phyloP scores from a whole-genome alignment of 2,888 invertebrate genomes.

The Pediacus dermestoides region DNA sequence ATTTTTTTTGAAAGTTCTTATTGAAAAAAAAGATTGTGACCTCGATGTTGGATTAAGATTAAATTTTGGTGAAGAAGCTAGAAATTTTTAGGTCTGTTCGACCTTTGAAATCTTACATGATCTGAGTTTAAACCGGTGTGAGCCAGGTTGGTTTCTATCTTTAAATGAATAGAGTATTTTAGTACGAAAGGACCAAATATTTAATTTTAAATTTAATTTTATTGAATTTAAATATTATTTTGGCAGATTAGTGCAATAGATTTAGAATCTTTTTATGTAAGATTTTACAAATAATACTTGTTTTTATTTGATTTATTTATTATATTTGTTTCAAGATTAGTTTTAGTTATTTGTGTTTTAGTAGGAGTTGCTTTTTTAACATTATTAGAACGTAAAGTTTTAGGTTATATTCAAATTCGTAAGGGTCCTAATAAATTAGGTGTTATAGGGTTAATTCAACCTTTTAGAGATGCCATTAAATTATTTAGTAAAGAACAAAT shows the following conservation, averaged over 20 bases:
- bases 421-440: constrained; percentile 72
- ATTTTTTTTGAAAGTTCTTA: constrained; percentile 72
- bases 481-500: constrained; percentile 66
- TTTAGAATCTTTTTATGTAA: constrained; percentile 66
- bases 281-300: constrained; percentile 57
- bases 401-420: constrained; percentile 70
- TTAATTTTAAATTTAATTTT: constrained; percentile 54
- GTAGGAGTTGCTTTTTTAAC: constrained; percentile 68
- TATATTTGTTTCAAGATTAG: constrained; percentile 42
- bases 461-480: constrained; percentile 71
- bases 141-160: constrained; percentile 86
- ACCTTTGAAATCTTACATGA: constrained; percentile 81
- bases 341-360: constrained; percentile 60
- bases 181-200: constrained; percentile 77
- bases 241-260: constrained; percentile 68
- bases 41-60: constrained; percentile 86
- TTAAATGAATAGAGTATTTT: constrained; percentile 58
- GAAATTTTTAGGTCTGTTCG: constrained; percentile 73
- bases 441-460: constrained; percentile 60
- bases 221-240: constrained; percentile 51
- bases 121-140: constrained; percentile 84
- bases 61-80: constrained; percentile 64
- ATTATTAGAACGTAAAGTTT: constrained; percentile 67
- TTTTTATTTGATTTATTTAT: constrained; percentile 48
- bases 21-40: constrained; percentile 74